Conservation (phyloP, 2,113 vertebrate species). For the Calyptommatus sinebrachiatus region DNA sequence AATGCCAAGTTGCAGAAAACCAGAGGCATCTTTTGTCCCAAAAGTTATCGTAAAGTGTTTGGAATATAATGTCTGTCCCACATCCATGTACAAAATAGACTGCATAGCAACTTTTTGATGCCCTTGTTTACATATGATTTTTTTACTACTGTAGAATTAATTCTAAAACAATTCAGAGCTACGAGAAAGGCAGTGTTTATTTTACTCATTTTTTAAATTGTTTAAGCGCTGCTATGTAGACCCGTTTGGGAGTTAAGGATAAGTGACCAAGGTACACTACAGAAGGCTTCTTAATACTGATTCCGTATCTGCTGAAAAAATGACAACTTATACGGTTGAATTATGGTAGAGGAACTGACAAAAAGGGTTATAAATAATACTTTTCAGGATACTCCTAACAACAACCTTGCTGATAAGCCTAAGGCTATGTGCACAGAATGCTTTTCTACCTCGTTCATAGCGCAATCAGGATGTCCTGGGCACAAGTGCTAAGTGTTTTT, state of each 20-base stretch:
- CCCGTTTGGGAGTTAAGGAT: not conserved
- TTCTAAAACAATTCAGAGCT: not conserved
- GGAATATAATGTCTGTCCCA: accelerated
- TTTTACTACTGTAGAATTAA: not conserved
- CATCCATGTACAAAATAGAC: not conserved
- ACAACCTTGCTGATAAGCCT: not conserved
- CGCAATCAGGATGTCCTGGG: too few relatives aligned
- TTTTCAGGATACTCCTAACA: not conserved
- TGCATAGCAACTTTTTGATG: not conserved
- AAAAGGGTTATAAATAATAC: not conserved
- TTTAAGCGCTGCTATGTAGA: not conserved
- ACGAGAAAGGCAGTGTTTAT: not conserved
- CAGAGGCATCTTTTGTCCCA: not conserved
- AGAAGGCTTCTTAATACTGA: not conserved
- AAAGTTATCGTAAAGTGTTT: slow-evolving; percentile 9
- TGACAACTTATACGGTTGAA: not conserved
- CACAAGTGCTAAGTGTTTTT: too few relatives aligned
- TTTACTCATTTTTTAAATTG: not conserved
- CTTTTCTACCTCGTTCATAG: too few relatives aligned
- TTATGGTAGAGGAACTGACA: not conserved
- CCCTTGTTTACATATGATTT: slow-evolving; percentile 12
- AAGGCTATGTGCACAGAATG: not conserved
- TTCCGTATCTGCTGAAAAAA: not conserved
- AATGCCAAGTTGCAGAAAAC: not conserved
- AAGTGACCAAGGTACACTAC: not conserved